Evolutionary conservation across 1,140 invertebrate species (phyloP), one percentile per base, ranked within the genome.

Genomic region (Neodiprion lecontei): DNA sequence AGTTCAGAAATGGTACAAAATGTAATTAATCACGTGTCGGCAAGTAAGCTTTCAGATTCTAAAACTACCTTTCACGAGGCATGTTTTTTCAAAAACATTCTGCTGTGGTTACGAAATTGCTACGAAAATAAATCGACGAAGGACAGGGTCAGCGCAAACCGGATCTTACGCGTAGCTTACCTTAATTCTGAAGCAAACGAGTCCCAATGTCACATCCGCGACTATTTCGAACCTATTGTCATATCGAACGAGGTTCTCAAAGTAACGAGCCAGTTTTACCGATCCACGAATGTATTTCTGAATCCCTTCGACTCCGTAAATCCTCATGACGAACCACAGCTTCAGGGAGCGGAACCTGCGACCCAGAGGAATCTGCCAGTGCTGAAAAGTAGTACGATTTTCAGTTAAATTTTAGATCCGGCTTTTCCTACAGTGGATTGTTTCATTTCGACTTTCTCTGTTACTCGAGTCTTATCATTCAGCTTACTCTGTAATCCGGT

Each of bases 131-230:
- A 40, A 40, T 40, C 17, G 28, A 40, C 28, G 5, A 40, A 40
- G 28, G 5, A 40, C 28, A 5, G 17, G 17, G 17, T 21, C 17
- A 21, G 17, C 17, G 17, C 17, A 21, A 21, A 21, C 17, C 17
- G 17, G 17, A 21, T 21, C 1, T 21, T 1, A 21, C 17, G 17
- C 17, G 17, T 21, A 21, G 17, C 10, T 53, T 61, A 61, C 53
- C 88, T 92, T 94, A 28, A 96, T 84, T 79, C 94, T 89, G 82
- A 97, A 97, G 78, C 95, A 96, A 8, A 97, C 95, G 14, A 98
- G 87, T 0, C 95, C 96, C 88, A 97, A 88, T 7, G 90, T 88
- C 5, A 92, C 91, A 23, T 93, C 90, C 14, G 90, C 89, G 28
- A 93, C 88, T 50, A 97, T 83, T 83, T 96, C 92, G 86, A 97